These are phyloP conservation scores for Crotalus viridis DNA, from an alignment of 2,113 vertebrate species.

Conservation along the genomic window DNA sequence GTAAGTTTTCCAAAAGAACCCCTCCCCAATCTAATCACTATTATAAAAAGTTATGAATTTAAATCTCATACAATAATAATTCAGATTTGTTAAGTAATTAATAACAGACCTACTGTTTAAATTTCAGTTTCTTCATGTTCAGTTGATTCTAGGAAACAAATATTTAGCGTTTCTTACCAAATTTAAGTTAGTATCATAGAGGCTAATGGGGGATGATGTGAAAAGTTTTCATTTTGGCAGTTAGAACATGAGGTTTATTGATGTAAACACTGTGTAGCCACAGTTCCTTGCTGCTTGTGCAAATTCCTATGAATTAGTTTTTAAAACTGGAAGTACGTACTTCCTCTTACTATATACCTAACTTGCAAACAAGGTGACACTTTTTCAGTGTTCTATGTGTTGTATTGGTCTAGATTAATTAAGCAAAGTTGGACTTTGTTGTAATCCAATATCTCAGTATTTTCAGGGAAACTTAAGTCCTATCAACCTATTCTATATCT, in stretches of 20 bases:
- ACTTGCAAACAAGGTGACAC: not conserved
- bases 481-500: not conserved
- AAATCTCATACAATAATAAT: not conserved
- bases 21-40: not conserved
- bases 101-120: not conserved
- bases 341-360: not conserved
- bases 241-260: not conserved
- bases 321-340: not conserved
- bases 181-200: not conserved
- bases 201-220: not conserved
- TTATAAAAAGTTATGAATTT: not conserved
- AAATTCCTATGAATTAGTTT: not conserved
- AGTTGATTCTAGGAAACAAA: not conserved
- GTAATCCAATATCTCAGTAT: not conserved
- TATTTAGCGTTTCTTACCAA: not conserved
- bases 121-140: not conserved
- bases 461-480: not conserved
- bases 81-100: not conserved
- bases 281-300: not conserved
- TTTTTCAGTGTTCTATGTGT: not conserved
- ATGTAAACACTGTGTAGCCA: constrained; percentile 1
- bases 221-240: not conserved
- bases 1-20: not conserved
- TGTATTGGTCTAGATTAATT: not conserved
- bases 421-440: not conserved